Base-by-base conservation (phyloP, 2,797 vertebrate species). In the Crenuchus spilurus region DNA sequence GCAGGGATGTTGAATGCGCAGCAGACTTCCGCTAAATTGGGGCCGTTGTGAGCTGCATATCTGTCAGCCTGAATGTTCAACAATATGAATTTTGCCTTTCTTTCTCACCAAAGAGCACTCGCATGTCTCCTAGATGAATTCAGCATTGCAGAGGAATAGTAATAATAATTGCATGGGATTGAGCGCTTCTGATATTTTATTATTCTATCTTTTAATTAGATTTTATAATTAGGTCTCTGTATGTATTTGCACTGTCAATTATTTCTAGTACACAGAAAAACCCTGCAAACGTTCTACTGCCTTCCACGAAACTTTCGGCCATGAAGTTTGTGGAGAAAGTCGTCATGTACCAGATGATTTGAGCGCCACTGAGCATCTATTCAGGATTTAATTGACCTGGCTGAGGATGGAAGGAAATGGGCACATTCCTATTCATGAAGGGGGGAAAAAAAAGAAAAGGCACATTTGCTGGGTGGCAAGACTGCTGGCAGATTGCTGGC, bases 1-100 rank as follows among this genome's bases (percentile, higher is more conserved):
- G 78, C 84, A 75, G 67, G 80, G 82, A 74, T 73, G n/a, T 68
- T 75, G 84, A 87, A 85, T 75, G 81, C 74, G 60, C 58, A 78
- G 39, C 44, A 62, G 70, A 71, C 66, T 72, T 72, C 73, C 54
- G 11, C 67, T 58, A 58, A 70, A 46, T 44, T 44, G 24, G 46
- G 42, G 18, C 30, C 31, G 44, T 51, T 49, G 35, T 24, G 64
- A 67, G 48, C 20, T n/a, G 68, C 37, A 5, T 74, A 69, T 83
- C 75, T 67, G 11, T 84, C 80, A 39, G 58, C 9, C 8, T 2
- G 10, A 41, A 41, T 24, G 10, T 41, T 61, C 58, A 26, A 39
- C 58, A 24, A 41, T 82, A 77, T 78, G 66, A 54, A 18, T 54
- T 10, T 33, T 39, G 18, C 8, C 18, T 24, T 10, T 11, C 10